Evolutionary conservation across 1,140 invertebrate genomes (phyloP).

Genomic region (Drosophila eugracilis): DNA sequence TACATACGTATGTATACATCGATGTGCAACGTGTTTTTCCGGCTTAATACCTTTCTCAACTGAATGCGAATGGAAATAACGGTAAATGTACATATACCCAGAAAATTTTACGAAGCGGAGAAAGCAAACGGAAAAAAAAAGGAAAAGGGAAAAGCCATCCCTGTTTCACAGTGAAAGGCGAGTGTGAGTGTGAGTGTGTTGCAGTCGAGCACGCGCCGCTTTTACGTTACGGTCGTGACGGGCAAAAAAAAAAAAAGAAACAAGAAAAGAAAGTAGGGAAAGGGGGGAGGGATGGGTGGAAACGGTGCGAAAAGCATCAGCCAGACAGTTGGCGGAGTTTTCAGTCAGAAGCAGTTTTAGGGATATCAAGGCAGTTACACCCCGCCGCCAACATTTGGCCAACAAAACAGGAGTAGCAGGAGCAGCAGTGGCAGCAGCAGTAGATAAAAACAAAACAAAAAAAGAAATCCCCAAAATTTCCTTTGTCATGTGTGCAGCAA

Average conservation of each 20-base stretch:
- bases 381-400: constrained; percentile 45
- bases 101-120: constrained; percentile 37
- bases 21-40: constrained; percentile 81
- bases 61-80: constrained; percentile 78
- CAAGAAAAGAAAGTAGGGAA: neutral
- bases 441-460: neutral
- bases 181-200: constrained; percentile 35
- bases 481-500: constrained; percentile 46
- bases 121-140: constrained; percentile 4
- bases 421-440: too few species aligned
- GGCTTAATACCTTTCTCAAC: constrained; percentile 78
- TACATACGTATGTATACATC: constrained; percentile 53
- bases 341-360: constrained; percentile 39
- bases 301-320: too few species aligned
- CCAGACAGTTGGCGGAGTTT: constrained; percentile 34
- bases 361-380: constrained; percentile 17
- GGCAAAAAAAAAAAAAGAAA: constrained; percentile 12
- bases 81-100: constrained; percentile 60
- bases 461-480: constrained; percentile 60
- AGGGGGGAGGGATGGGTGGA: too few species aligned
- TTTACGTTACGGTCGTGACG: constrained; percentile 76
- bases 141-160: constrained; percentile 20
- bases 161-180: too few species aligned
- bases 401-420: too few species aligned
- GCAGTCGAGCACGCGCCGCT: constrained; percentile 73